Evolutionary conservation across 2,888 invertebrate genomes (phyloP).

Genomic region (Caenorhabditis drosophilae): DNA sequence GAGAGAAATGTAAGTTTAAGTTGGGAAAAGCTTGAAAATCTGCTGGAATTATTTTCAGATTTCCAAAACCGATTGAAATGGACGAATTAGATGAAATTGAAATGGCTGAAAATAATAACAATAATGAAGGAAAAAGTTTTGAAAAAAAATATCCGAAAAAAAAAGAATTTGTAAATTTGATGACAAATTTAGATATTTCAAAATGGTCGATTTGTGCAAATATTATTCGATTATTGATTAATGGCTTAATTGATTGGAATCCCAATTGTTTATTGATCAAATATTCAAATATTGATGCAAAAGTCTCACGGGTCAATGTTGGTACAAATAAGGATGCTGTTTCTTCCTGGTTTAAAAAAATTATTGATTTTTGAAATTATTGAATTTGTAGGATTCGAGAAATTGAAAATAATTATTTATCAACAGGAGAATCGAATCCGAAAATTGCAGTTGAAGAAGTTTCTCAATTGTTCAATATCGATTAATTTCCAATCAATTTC

Average conservation of each 20-base stretch:
- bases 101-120: neutral
- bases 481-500: too few relatives aligned
- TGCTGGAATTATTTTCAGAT: neutral
- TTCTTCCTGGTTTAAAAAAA: too few relatives aligned
- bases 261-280: neutral
- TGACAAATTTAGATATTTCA: neutral
- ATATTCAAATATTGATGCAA: neutral
- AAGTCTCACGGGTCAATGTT: too few relatives aligned
- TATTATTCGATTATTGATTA: neutral
- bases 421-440: neutral
- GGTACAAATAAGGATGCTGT: too few relatives aligned
- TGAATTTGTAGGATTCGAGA: too few relatives aligned
- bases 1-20: neutral
- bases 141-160: neutral
- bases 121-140: neutral
- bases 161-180: neutral
- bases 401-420: too few relatives aligned
- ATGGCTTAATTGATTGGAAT: neutral
- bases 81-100: neutral
- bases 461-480: too few relatives aligned
- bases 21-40: too few relatives aligned
- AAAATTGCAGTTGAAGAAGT: neutral
- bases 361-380: too few relatives aligned
- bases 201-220: neutral
- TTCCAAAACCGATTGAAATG: slow-evolving; percentile 3